Percentiles rank a stretch among this genome's conserved stretches.
These are phyloP conservation scores for Schizothorax lantsangensis DNA, from an alignment of 2,797 vertebrate species.

Conservation along the genomic window DNA sequence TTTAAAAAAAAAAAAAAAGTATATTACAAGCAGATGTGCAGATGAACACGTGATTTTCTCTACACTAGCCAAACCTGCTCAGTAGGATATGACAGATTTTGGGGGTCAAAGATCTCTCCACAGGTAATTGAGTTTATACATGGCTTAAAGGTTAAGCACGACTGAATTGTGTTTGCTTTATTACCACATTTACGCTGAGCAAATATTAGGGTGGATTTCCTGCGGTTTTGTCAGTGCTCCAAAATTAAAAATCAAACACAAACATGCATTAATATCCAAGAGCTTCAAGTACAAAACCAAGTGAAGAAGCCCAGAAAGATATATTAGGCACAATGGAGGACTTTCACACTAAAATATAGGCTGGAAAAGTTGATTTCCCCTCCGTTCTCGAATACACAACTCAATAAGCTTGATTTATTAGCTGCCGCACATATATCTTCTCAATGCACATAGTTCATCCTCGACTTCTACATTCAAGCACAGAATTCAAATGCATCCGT, in stretches of 20 bases:
- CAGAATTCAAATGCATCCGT: slow-evolving; percentile 17
- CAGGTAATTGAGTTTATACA: not conserved
- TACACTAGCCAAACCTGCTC: slow-evolving; percentile 64
- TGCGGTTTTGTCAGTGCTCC: not conserved
- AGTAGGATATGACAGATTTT: slow-evolving; percentile 64
- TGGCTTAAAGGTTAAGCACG: not conserved
- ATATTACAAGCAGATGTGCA: not conserved
- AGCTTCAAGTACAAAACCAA: not conserved
- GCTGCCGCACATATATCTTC: slow-evolving; percentile 19
- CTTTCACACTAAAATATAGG: slow-evolving; percentile 14
- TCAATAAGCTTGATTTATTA: slow-evolving; percentile 32
- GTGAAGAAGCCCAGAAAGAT: not conserved
- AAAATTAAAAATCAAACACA: slow-evolving; percentile 15
- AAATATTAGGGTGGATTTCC: slow-evolving; percentile 5
- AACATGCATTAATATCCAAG: not conserved
- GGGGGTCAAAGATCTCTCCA: slow-evolving; percentile 36
- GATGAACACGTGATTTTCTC: slow-evolving; percentile 34
- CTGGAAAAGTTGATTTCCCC: not conserved
- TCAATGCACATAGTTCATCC: not conserved
- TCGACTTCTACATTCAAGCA: slow-evolving; percentile 8
- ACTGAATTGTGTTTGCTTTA: slow-evolving; percentile 9
- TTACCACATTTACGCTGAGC: not conserved
- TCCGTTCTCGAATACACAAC: not conserved
- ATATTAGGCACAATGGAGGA: not conserved
- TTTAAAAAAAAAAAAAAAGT: not conserved